Conservation (phyloP, 2,888 invertebrate genomes). For the Unio pictorum region DNA sequence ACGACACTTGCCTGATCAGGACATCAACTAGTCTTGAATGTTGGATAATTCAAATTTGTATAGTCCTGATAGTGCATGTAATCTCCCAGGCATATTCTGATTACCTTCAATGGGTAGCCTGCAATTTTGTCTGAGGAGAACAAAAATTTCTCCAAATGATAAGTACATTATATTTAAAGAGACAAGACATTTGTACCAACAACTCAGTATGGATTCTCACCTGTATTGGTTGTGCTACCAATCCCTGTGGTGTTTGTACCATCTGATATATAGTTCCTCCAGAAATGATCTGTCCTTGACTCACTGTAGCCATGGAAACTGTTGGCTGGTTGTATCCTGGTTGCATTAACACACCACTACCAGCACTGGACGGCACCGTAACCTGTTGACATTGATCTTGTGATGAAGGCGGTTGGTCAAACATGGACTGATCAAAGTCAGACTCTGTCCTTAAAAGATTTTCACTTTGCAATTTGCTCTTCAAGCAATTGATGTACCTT, state of each 20-base stretch:
- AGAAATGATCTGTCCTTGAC: conserved; percentile 70
- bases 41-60: too few species aligned
- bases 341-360: conserved; percentile 59
- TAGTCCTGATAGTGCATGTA: too few species aligned
- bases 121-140: too few species aligned
- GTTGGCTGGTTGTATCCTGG: conserved; percentile 49
- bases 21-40: too few species aligned
- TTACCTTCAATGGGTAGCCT: too few species aligned
- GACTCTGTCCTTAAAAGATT: conserved; percentile 64
- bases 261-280: conserved; percentile 73
- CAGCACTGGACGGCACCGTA: conserved; percentile 26
- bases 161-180: too few species aligned
- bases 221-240: conserved; percentile 73
- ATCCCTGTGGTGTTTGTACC: conserved; percentile 73
- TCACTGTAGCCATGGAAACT: conserved; percentile 64
- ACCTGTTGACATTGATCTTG: conserved; percentile 26
- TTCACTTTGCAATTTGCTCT: conserved; percentile 76
- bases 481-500: conserved; percentile 89
- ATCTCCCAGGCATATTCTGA: too few species aligned
- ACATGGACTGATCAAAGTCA: conserved; percentile 47
- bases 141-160: too few species aligned
- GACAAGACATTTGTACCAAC: neutral
- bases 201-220: conserved; percentile 39
- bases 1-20: too few species aligned
- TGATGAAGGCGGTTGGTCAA: conserved; percentile 42